A percentile compares a stretch with the other conserved stretches of the same genome.
phyloP scores from a whole-genome alignment of 2,797 vertebrate genomes.

The Tolypeutes matacus region DNA sequence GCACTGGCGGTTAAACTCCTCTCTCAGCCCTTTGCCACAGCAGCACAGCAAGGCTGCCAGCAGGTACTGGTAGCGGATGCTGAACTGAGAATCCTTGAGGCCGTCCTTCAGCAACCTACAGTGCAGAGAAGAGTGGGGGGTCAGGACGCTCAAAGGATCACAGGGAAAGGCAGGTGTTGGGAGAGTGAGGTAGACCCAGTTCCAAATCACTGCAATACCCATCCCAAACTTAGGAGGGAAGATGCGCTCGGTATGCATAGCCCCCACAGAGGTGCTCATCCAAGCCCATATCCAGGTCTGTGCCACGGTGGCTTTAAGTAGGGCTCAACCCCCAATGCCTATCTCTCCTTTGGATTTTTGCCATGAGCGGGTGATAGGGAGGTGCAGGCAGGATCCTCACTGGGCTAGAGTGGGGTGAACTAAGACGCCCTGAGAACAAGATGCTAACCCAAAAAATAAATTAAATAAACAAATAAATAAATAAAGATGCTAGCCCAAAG shows the following conservation, averaged over 20 bases:
- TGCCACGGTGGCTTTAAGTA: background rate
- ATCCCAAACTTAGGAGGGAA: background rate
- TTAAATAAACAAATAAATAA: too few relatives aligned
- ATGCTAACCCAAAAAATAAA: background rate
- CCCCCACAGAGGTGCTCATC: background rate
- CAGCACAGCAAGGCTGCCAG: constrained; percentile 97
- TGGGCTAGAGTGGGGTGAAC: background rate
- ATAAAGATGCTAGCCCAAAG: background rate
- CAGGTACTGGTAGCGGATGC: constrained; percentile 96
- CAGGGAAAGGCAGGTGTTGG: background rate
- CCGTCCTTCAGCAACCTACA: constrained; percentile 96
- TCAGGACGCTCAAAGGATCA: background rate
- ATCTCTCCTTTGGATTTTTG: background rate
- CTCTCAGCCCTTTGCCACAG: constrained; percentile 93
- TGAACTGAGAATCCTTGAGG: constrained; percentile 97
- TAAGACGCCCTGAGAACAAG: background rate
- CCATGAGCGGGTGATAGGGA: background rate
- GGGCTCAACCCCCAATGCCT: background rate
- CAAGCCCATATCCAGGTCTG: background rate
- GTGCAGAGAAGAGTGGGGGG: background rate
- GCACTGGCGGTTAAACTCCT: constrained; percentile 96
- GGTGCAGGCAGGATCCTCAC: background rate
- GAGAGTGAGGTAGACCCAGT: background rate
- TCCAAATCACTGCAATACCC: background rate
- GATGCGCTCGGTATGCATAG: background rate